Evolutionary conservation across 2,797 vertebrate species (phyloP).

Genomic region (Epinephelus awoara): DNA sequence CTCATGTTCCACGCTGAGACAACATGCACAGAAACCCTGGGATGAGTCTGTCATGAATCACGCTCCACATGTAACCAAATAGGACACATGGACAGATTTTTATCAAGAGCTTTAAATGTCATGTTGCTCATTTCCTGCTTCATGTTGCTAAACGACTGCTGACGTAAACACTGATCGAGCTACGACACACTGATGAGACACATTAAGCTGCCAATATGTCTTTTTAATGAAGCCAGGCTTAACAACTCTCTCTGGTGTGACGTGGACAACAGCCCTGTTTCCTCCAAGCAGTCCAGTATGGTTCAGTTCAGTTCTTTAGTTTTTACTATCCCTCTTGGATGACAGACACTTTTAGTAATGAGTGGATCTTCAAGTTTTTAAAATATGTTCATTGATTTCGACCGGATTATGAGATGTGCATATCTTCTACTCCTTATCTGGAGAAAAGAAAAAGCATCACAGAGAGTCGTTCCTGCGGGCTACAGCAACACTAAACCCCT

Average conservation of each 20-base stretch:
- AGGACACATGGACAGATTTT: not conserved
- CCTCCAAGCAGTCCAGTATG: too few relatives aligned
- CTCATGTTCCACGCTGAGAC: conserved; percentile 5
- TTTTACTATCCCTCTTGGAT: too few relatives aligned
- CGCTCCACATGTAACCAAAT: not conserved
- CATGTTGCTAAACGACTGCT: not conserved
- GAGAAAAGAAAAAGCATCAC: too few relatives aligned
- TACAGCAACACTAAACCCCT: too few relatives aligned
- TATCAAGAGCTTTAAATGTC: not conserved
- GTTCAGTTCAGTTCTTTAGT: too few relatives aligned
- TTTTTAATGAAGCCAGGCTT: not conserved
- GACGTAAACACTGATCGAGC: not conserved
- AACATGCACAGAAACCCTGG: not conserved
- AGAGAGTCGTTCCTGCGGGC: too few relatives aligned
- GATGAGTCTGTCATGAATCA: conserved; percentile 8
- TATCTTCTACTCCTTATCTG: too few relatives aligned
- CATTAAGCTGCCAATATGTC: not conserved
- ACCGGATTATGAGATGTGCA: too few relatives aligned
- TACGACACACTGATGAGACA: not conserved
- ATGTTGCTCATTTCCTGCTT: not conserved
- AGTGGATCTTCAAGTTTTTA: too few relatives aligned
- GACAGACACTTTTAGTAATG: too few relatives aligned
- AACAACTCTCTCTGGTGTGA: not conserved
- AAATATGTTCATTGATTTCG: too few relatives aligned
- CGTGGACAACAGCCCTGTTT: too few relatives aligned